phyloP scores from a whole-genome alignment of 2,113 vertebrate genomes.

The Pollimyrus isidori region DNA sequence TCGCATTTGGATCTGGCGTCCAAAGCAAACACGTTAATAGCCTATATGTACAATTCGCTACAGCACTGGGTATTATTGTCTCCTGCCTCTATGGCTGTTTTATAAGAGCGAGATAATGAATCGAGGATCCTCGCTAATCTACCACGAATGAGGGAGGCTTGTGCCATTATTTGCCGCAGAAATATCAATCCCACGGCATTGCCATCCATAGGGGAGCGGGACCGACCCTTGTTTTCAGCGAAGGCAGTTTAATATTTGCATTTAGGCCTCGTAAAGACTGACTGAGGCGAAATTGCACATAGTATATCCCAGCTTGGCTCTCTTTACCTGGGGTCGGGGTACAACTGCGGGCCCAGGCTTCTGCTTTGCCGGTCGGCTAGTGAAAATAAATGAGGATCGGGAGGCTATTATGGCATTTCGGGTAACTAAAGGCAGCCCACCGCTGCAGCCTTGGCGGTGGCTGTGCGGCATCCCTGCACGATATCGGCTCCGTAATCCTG shows the following conservation, averaged over 20 bases:
- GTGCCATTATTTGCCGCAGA: slow-evolving; percentile 42
- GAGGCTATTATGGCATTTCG: neutral
- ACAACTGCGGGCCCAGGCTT: slow-evolving; percentile 36
- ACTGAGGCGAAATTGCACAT: slow-evolving; percentile 25
- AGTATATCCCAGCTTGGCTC: slow-evolving; percentile 28
- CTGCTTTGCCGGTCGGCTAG: neutral
- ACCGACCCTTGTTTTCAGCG: neutral
- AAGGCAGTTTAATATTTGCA: neutral
- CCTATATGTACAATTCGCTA: neutral
- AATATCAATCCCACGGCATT: slow-evolving; percentile 29
- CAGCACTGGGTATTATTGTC: neutral
- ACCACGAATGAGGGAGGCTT: neutral
- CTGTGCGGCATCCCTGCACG: neutral
- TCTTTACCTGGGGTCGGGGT: slow-evolving; percentile 30
- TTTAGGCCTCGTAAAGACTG: slow-evolving; percentile 19
- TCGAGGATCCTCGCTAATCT: neutral
- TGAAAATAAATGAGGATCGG: neutral
- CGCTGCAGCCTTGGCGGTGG: neutral
- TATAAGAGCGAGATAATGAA: neutral
- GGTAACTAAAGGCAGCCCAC: neutral
- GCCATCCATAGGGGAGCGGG: slow-evolving; percentile 10
- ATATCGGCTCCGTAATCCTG: neutral
- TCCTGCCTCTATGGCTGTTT: neutral
- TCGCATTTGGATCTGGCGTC: neutral
- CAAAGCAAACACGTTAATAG: neutral